Percentiles rank a stretch among this genome's conserved stretches.
Conservation (phyloP, 1,140 invertebrate genomes). For the Oncopodura yosiiana region DNA sequence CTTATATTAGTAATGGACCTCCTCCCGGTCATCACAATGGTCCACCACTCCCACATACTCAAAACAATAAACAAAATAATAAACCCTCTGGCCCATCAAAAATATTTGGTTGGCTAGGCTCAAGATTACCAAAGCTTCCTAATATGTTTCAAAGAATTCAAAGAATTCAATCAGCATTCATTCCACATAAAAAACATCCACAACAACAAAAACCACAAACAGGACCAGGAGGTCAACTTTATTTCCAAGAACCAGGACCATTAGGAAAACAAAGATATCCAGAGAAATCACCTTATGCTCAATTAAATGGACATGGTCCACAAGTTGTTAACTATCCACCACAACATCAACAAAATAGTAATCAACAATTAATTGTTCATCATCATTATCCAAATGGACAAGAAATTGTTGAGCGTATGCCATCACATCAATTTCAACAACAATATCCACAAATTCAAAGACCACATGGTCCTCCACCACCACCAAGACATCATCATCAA, state of each 20-base stretch:
- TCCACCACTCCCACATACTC: not conserved
- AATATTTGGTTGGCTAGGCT: conserved; percentile 31
- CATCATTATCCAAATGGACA: not conserved
- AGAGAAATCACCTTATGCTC: too few relatives aligned
- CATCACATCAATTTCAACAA: conserved; percentile 8
- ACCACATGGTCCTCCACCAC: not conserved
- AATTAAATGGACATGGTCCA: too few relatives aligned
- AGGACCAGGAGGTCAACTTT: conserved; percentile 9
- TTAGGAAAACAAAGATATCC: too few relatives aligned
- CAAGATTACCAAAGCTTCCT: conserved; percentile 22
- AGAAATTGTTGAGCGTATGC: not conserved
- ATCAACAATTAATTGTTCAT: not conserved
- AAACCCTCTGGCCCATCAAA: conserved; percentile 9
- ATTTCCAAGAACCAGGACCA: too few relatives aligned
- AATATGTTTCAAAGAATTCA: too few relatives aligned
- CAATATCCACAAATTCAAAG: not conserved
- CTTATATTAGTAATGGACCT: not conserved
- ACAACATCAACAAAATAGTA: not conserved
- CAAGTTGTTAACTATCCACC: not conserved
- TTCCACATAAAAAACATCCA: conserved; percentile 8
- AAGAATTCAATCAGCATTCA: conserved; percentile 13
- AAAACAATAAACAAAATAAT: not conserved
- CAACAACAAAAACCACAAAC: conserved; percentile 5
- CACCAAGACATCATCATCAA: not conserved
- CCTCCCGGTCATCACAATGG: not conserved